A percentile compares a stretch with the other conserved stretches of the same genome.
These are phyloP conservation scores for Eurytemora carolleeae DNA, from an alignment of 1,140 invertebrate genomes.

Conservation along the genomic window DNA sequence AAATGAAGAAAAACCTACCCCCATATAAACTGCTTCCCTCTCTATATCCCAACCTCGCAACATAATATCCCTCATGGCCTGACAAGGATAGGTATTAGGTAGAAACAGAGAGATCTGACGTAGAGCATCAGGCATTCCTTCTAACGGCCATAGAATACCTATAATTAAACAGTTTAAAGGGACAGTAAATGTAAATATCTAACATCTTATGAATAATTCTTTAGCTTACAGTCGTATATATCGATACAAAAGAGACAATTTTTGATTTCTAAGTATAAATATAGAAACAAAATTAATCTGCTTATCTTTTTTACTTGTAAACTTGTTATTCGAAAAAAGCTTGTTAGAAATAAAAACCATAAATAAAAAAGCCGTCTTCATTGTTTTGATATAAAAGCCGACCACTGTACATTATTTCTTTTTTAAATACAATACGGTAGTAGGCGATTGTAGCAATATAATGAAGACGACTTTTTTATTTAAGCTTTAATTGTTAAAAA, in stretches of 20 bases:
- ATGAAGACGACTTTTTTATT: too few species aligned
- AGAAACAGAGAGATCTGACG: slow-evolving; percentile 47
- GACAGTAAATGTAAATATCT: background rate
- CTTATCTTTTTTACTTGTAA: background rate
- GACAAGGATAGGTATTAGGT: slow-evolving; percentile 73
- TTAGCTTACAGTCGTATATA: background rate
- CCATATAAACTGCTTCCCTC: slow-evolving; percentile 62
- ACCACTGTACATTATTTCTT: background rate
- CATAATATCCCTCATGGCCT: slow-evolving; percentile 63
- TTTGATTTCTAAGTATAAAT: background rate
- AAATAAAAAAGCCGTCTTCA: too few species aligned
- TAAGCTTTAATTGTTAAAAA: too few species aligned
- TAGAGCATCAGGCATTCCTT: slow-evolving; percentile 69
- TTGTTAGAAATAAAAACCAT: too few species aligned
- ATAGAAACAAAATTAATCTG: background rate
- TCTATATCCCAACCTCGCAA: slow-evolving; percentile 66
- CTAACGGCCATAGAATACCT: slow-evolving; percentile 75
- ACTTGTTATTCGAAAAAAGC: too few species aligned
- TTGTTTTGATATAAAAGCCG: too few species aligned
- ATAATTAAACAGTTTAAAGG: slow-evolving; percentile 3
- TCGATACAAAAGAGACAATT: background rate
- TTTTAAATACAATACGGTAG: too few species aligned
- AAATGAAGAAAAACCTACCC: slow-evolving; percentile 23
- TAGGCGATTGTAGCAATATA: too few species aligned
- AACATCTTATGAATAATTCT: background rate